Evolutionary conservation across 2,888 invertebrate genomes (phyloP).

Genomic region (Erebia palarica): DNA sequence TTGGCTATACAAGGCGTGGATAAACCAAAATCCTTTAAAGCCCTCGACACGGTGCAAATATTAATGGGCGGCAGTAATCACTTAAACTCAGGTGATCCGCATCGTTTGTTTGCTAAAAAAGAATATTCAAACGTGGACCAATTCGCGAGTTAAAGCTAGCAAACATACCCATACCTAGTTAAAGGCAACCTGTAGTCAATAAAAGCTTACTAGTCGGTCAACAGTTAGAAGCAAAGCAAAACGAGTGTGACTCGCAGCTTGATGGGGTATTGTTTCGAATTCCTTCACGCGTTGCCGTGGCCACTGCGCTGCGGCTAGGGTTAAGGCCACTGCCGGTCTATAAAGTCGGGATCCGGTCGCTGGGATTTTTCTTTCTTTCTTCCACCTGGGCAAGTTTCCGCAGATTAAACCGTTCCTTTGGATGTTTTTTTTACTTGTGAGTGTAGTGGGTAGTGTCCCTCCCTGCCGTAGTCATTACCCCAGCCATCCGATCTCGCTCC

Average conservation of each 20-base stretch:
- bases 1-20: no score
- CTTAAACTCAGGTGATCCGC: no score
- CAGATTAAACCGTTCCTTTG: no score
- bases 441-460: no score
- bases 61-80: no score
- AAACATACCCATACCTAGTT: neutral
- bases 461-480: no score
- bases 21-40: no score
- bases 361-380: neutral
- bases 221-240: constrained; percentile 52
- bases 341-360: constrained; percentile 2
- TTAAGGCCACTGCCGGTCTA: constrained; percentile 55
- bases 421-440: no score
- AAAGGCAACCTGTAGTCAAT: neutral
- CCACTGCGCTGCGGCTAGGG: constrained; percentile 46
- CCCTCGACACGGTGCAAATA: no score
- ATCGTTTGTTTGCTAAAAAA: no score
- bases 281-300: constrained; percentile 64
- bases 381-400: no score
- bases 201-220: constrained; percentile 21
- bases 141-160: neutral
- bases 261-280: constrained; percentile 76
- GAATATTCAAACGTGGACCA: neutral
- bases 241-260: constrained; percentile 49
- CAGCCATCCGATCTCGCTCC: no score